Base-by-base conservation (phyloP, 2,888 invertebrate genomes). In the Pollenia labialis region DNA sequence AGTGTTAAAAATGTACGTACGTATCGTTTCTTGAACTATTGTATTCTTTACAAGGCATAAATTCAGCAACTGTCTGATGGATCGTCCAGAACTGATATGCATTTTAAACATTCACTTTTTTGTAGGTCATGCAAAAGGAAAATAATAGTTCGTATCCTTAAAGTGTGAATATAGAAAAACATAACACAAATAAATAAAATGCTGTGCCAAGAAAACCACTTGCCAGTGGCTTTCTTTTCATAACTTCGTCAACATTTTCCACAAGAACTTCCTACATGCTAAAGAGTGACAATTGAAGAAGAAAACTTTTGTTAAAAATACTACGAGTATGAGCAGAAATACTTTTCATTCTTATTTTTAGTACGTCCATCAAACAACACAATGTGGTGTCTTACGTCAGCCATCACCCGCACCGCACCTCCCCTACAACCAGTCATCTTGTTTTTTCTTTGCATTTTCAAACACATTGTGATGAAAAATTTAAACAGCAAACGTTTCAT, bases 241-340 rank as follows among this genome's bases (percentile, higher is more conserved):
- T 69, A 11, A 56, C n/a, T 54, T 1, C 54, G 71, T 16, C 7
- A 23, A 40, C 76, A 54, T 46, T 4, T 6, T 46, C 54, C 10
- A 56, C 62, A 77, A 83, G 82, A 46, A 62, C 23, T 82, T 71
- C 40, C 18, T 54, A 54, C 16, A 56, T 48, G 40, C 10, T 48
- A 54, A 11, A 10, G 40, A 76, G 23, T 71, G 54, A 54, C 68
- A 76, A 71, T 42, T 54, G 64, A 77, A 52, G 44, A 60, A 46
- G 48, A 74, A 81, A 74, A 68, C 48, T 74, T 66, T 74, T 74
- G 18, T 74, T 58, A 52, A 62, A 64, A 72, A 81, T 42, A 40
- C 60, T 46, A 60, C 42, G 6, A 71, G 23, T 16, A 2, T 11
- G n/a, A n/a, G n/a, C n/a, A 54, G 12, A 16, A 52, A 62, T 54